Evolutionary conservation across 2,113 vertebrate species (phyloP).

Genomic region (Hyla sarda): DNA sequence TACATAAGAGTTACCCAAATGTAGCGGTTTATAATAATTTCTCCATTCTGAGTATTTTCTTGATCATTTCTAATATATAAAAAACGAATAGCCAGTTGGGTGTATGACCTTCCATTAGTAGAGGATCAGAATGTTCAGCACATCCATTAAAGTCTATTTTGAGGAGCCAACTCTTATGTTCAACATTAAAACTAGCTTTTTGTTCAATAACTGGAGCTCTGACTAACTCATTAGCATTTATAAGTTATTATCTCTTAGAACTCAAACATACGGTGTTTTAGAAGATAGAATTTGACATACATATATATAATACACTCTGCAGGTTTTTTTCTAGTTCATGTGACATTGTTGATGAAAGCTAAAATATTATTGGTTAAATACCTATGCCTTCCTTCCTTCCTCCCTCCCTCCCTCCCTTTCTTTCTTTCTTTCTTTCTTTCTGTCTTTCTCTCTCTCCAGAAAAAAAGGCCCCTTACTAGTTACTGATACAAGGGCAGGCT

Average conservation of each 20-base stretch:
- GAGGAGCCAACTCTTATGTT: neutral
- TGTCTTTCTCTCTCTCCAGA: too few relatives aligned
- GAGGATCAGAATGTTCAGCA: neutral
- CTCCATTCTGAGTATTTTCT: neutral
- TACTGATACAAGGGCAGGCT: too few relatives aligned
- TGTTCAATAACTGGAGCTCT: neutral
- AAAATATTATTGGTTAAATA: too few relatives aligned
- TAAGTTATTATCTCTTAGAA: neutral
- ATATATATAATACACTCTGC: neutral
- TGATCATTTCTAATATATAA: slow-evolving; percentile 4
- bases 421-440: too few relatives aligned
- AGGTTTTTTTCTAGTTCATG: too few relatives aligned
- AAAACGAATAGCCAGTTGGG: neutral
- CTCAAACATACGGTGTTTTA: neutral
- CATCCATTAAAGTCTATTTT: slow-evolving; percentile 8
- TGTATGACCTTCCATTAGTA: slow-evolving; percentile 14
- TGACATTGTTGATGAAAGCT: too few relatives aligned
- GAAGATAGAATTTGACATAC: neutral
- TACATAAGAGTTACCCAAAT: neutral
- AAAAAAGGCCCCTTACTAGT: too few relatives aligned
- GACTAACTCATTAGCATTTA: neutral
- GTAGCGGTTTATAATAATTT: neutral
- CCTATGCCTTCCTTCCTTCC: too few relatives aligned
- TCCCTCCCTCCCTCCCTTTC: too few relatives aligned
- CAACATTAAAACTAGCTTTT: neutral